Conservation (phyloP, 2,113 vertebrate species). For the Gobiocypris rarus region DNA sequence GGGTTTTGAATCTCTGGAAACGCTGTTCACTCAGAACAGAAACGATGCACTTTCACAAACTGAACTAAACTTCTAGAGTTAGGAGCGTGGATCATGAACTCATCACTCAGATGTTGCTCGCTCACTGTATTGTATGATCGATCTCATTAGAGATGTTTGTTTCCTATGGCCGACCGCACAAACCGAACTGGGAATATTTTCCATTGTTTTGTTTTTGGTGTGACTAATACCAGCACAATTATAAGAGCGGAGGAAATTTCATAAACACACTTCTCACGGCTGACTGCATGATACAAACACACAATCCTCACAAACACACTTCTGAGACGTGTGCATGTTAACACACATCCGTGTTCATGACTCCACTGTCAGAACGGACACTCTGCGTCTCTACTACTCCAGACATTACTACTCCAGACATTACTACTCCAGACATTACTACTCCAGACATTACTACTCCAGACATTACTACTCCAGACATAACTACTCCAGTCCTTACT, state of each 20-base stretch:
- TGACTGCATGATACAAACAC: constrained; percentile 59
- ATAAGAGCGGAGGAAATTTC: constrained; percentile 73
- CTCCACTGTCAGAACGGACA: background rate
- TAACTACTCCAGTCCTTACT: no score
- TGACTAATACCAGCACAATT: constrained; percentile 75
- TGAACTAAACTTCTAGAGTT: no score
- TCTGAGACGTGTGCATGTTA: background rate
- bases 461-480: no score
- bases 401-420: no score
- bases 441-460: no score
- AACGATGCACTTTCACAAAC: background rate
- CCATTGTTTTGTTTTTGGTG: constrained; percentile 74
- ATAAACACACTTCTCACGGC: constrained; percentile 66
- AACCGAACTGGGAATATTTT: constrained; percentile 64
- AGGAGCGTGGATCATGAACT: no score
- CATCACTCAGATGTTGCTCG: background rate
- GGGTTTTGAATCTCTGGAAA: background rate
- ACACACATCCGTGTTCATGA: constrained; percentile 26
- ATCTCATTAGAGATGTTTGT: background rate
- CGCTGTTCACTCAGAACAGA: background rate
- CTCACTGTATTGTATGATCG: background rate
- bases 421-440: no score
- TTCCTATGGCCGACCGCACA: background rate
- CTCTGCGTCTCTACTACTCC: no score
- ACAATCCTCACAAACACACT: constrained; percentile 7